Percentiles rank a stretch among this genome's conserved stretches.
These are phyloP conservation scores for Phalanger gymnotis DNA, from an alignment of 2,797 vertebrate species.

Conservation along the genomic window DNA sequence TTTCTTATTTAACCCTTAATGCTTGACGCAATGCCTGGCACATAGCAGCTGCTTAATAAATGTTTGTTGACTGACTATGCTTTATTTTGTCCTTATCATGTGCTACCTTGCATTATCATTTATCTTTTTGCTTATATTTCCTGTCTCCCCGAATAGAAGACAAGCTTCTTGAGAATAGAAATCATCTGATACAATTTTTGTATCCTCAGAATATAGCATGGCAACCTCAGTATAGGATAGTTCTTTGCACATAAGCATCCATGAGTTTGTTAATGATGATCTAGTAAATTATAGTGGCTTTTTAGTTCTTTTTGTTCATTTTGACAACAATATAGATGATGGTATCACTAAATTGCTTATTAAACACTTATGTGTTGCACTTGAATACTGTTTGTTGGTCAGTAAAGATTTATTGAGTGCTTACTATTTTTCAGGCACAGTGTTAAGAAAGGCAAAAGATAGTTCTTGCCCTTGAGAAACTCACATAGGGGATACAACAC, in stretches of 20 bases:
- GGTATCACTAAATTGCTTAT: slow-evolving; percentile 37
- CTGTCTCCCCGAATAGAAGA: neutral
- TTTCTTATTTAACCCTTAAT: neutral
- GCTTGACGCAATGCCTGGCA: neutral
- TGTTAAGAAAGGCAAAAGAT: neutral
- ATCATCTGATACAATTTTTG: slow-evolving; percentile 12
- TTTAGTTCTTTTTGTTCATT: slow-evolving; percentile 32
- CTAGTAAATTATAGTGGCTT: slow-evolving; percentile 21
- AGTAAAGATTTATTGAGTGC: neutral
- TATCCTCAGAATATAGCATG: neutral
- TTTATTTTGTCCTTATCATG: slow-evolving; percentile 1
- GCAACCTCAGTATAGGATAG: neutral
- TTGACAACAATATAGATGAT: slow-evolving; percentile 33
- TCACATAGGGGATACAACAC: too few species aligned
- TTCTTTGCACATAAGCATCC: slow-evolving; percentile 21
- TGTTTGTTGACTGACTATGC: neutral
- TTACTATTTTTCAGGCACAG: neutral
- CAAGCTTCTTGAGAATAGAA: neutral
- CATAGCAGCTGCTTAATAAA: neutral
- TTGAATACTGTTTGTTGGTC: neutral
- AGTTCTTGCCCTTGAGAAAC: neutral
- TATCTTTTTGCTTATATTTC: slow-evolving; percentile 16
- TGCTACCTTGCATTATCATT: neutral
- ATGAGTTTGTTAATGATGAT: slow-evolving; percentile 21
- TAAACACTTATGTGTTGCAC: slow-evolving; percentile 14